A percentile compares a stretch with the other conserved stretches of the same genome.
phyloP scores from a whole-genome alignment of 2,888 invertebrate genomes.

The Mythimna pallens region DNA sequence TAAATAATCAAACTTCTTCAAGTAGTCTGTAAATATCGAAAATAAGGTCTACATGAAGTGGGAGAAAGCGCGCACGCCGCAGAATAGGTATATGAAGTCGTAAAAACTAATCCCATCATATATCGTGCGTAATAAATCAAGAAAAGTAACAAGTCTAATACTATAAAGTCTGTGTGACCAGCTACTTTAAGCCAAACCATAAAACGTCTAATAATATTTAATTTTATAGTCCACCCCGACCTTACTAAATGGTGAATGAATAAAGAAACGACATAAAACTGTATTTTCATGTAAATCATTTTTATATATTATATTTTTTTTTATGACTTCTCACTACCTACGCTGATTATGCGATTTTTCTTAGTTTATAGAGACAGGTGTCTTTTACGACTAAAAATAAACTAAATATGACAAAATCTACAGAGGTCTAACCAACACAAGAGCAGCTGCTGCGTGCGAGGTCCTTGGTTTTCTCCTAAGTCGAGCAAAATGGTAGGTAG shows the following conservation, averaged over 20 bases:
- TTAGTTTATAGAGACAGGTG: constrained; percentile 30
- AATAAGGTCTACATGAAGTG: too few species aligned
- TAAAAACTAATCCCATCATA: constrained; percentile 10
- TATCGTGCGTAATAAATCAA: constrained; percentile 10
- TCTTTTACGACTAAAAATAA: neutral
- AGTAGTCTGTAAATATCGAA: too few species aligned
- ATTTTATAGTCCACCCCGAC: constrained; percentile 40
- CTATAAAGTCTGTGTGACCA: constrained; percentile 30
- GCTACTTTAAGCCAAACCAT: constrained; percentile 22
- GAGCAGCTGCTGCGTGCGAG: too few species aligned
- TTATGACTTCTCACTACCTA: constrained; percentile 40
- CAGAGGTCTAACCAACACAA: neutral
- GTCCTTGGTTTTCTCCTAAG: neutral
- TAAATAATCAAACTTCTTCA: too few species aligned
- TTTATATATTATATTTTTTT: constrained; percentile 13
- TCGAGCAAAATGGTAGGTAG: too few species aligned
- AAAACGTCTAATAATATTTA: constrained; percentile 37
- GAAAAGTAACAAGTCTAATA: constrained; percentile 13
- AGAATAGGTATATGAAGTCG: neutral
- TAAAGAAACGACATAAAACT: constrained; percentile 36
- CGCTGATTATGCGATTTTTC: constrained; percentile 21
- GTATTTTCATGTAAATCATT: constrained; percentile 34
- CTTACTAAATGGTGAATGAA: constrained; percentile 33
- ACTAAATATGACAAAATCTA: neutral
- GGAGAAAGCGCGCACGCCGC: too few species aligned